Base-by-base conservation (phyloP, 2,113 vertebrate genomes). In the Anhinga rufa region DNA sequence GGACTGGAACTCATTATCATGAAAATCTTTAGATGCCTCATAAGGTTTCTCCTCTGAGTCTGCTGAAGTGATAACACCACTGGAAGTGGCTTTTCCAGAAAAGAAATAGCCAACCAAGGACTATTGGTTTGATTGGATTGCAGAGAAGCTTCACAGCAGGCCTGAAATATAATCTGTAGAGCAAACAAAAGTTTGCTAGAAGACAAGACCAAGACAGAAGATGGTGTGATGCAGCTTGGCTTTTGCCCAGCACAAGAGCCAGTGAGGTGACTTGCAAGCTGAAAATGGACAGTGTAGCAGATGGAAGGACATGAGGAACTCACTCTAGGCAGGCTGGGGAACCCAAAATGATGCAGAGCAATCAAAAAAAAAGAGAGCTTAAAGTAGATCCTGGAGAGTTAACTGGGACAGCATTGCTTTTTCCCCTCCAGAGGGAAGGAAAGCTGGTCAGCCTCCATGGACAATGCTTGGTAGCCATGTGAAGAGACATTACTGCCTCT, bases 111-210 rank as follows among this genome's bases (percentile, higher is more conserved):
- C 92, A 82, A 0, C 46, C n/a, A 68, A 91, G 90, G 91, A 82
- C 75, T 75, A 9, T 34, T 81, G 54, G 49, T 88, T 91, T 96
- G 65, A 88, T 88, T 95, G 58, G 92, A 94, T 79, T 80, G 74
- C 87, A 87, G 36, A n/a, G 62, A 79, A 95, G 77, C 87, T 93
- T 95, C 85, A 82, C 62, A 80, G 81, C 72, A 65, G 49, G 49
- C 57, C 91, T 89, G 74, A 91, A 95, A 82, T 66, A 55, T 29
- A 40, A 40, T 68, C 78, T 71, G 61, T 46, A 57, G 29, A 71
- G 70, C 61, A 69, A 85, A 84, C 18, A 66, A 6, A 68, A 46
- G 26, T 61, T 84, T 95, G 24, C 52, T 69, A 46, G 36, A 62
- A 75, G 34, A 44, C 31, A 55, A 84, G 28, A 78, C 22, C 32